phyloP scores from a whole-genome alignment of 2,888 invertebrate species.

The Himalopsyche anomala region DNA sequence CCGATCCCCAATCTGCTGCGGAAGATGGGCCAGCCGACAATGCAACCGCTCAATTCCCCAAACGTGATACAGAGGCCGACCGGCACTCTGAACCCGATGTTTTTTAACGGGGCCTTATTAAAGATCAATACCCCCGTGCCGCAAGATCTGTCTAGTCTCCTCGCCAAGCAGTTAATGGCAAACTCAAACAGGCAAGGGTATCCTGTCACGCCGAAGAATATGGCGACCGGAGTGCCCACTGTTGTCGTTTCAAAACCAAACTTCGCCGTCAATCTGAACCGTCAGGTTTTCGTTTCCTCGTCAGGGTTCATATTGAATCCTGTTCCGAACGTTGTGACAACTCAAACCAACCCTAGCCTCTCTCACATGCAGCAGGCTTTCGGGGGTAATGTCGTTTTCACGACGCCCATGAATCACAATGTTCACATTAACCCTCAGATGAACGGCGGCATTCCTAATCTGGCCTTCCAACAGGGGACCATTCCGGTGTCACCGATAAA shows the following conservation, averaged over 20 bases:
- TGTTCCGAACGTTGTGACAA: constrained; percentile 68
- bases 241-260: constrained; percentile 76
- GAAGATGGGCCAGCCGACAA: constrained; percentile 76
- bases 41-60: constrained; percentile 70
- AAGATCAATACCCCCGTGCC: constrained; percentile 74
- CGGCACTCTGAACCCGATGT: constrained; percentile 67
- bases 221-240: constrained; percentile 71
- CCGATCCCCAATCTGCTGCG: constrained; percentile 80
- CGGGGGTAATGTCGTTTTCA: constrained; percentile 61
- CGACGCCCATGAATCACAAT: constrained; percentile 60
- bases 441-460: constrained; percentile 54
- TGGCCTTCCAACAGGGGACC: constrained; percentile 58
- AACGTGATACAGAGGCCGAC: constrained; percentile 55
- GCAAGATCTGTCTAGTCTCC: constrained; percentile 69
- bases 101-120: constrained; percentile 76
- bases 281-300: constrained; percentile 74
- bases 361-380: constrained; percentile 62
- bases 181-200: constrained; percentile 71
- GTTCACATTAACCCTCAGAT: constrained; percentile 58
- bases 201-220: constrained; percentile 73
- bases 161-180: constrained; percentile 69
- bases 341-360: constrained; percentile 67
- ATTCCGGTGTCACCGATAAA: constrained; percentile 63
- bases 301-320: constrained; percentile 76
- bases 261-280: constrained; percentile 75